Base-by-base conservation (phyloP, 30 jellyfish, hydroid and myxozoan species). In the Aurelia aurita region DNA sequence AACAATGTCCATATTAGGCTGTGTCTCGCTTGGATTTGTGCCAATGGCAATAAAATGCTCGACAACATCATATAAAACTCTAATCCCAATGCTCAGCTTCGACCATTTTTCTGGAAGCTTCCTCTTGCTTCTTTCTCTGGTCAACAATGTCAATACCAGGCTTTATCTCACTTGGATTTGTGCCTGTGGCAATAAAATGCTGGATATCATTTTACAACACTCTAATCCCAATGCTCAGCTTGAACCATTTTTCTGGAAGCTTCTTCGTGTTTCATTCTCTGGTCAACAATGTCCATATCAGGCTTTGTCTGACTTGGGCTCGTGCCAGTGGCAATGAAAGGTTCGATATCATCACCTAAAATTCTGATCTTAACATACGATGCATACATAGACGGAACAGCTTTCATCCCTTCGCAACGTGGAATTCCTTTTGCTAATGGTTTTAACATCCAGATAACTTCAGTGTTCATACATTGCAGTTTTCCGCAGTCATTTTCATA, bases 401-500 rank as follows among this genome's bases (percentile, higher is more conserved):
- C 62, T 29, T 61, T 60, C 19, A 44, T 44, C 7, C 89, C 89
- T 23, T 78, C 89, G 21, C 89, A 78, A n/a, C 45, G 79, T 2
- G 89, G 89, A 58, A 78, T 26, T 16, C 74, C 44, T 66, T 78
- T 78, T 44, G 89, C 57, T 7, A 78, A 64, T 10, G 89, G 89
- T 43, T 64, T 78, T 73, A 78, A 43, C 46, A 58, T 35, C 89
- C 89, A 78, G 20, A 79, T 78, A 27, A 78, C 80, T 29, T 61
- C 89, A 26, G 80, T 43, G 59, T 78, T 45, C 8, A 60, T 45
- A n/a, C 89, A 78, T 18, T 78, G 72, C 80, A 78, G 20, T 31
- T 65, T 78, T 22, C 89, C 89, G 47, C 89, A 78, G 69, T 78
- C 80, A 62, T 78, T 78, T 12, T 78, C 74, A 43, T 23, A 78